These are phyloP conservation scores for Pan troglodytes DNA, from an alignment of 2,113 vertebrate genomes.

Conservation along the genomic window NHGRI_mPanTro3-v2.1_pri NC_072403.2:161050501-161051000, in stretches of 20 bases:
- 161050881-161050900: background rate
- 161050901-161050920: background rate
- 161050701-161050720: background rate
- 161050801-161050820: background rate
- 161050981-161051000: background rate
- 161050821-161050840: background rate
- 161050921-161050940: background rate
- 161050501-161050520: background rate
- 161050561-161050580: background rate
- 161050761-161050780: background rate
- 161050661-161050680: background rate
- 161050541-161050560: background rate
- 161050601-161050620: background rate
- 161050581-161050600: background rate
- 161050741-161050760: background rate
- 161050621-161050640: background rate
- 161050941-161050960: background rate
- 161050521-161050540: background rate
- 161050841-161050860: background rate
- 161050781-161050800: rapidly evolving
- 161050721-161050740: background rate
- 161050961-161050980: background rate
- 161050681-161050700: background rate
- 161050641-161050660: background rate
- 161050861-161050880: background rate